These are phyloP conservation scores for Xyrichtys novacula DNA, from an alignment of 2,797 vertebrate genomes.

Conservation along the genomic window DNA sequence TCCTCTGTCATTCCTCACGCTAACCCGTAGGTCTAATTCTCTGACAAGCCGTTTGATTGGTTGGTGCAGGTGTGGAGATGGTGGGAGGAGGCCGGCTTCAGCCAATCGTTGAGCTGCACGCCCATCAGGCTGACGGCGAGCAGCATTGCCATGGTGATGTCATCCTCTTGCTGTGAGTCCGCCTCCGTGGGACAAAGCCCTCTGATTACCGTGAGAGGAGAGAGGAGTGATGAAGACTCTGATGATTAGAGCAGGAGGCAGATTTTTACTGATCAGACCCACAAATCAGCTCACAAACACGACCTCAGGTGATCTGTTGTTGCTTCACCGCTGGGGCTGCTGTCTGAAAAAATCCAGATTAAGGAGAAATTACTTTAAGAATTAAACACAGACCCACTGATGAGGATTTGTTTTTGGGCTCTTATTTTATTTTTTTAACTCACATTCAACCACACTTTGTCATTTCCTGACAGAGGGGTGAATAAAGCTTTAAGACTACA, in stretches of 20 bases:
- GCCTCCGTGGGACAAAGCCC: conserved; percentile 56
- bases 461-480: not conserved
- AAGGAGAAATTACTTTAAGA: not conserved
- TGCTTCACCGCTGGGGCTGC: not conserved
- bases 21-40: conserved; percentile 56
- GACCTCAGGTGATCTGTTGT: conserved; percentile 1
- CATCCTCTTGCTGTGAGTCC: conserved; percentile 62
- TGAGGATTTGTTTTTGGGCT: not conserved
- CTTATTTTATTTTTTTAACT: not conserved
- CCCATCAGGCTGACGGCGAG: conserved; percentile 44
- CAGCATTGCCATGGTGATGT: conserved; percentile 68
- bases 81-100: conserved; percentile 54
- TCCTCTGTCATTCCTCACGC: conserved; percentile 55
- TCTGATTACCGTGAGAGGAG: conserved; percentile 60
- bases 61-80: conserved; percentile 33
- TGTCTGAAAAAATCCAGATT: not conserved
- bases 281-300: conserved; percentile 13
- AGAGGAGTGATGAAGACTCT: conserved; percentile 51
- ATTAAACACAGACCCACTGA: not conserved
- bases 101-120: conserved; percentile 51
- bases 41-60: conserved; percentile 38
- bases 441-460: not conserved
- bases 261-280: conserved; percentile 16
- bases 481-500: not conserved
- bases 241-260: conserved; percentile 46